Conservation (phyloP, 92 coral and sea anemone species). For the Phymanthus crucifer region DNA sequence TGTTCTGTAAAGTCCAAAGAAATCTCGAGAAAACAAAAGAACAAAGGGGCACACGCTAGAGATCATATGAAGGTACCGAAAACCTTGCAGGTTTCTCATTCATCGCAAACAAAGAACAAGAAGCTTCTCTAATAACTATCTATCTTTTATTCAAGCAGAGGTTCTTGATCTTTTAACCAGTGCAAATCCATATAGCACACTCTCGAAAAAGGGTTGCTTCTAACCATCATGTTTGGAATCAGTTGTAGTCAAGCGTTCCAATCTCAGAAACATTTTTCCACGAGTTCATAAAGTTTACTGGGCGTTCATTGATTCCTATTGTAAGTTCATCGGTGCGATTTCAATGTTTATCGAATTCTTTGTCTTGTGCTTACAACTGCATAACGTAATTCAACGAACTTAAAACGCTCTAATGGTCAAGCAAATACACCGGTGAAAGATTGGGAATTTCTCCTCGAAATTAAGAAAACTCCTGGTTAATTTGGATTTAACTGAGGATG, state of each 20-base stretch:
- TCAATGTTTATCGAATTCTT: constrained; percentile 12
- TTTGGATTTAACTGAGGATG: not conserved
- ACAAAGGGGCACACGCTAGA: constrained; percentile 16
- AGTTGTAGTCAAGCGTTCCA: not conserved
- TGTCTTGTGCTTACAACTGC: constrained; percentile 34
- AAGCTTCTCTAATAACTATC: not conserved
- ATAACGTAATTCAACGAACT: constrained; percentile 38
- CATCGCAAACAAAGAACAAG: not conserved
- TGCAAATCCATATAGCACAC: not conserved
- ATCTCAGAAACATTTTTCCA: not conserved
- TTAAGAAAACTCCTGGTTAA: not conserved
- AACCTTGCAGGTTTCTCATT: constrained; percentile 11
- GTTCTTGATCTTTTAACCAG: constrained; percentile 8
- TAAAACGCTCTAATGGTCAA: constrained; percentile 6
- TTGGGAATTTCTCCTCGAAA: not conserved
- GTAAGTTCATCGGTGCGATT: constrained; percentile 16
- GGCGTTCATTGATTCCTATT: constrained; percentile 19
- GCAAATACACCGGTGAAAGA: not conserved
- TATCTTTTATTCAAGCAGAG: not conserved
- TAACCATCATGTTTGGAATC: not conserved
- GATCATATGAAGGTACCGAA: constrained; percentile 13
- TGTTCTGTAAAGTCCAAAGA: not conserved
- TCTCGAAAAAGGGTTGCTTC: not conserved
- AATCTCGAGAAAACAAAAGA: constrained; percentile 8
- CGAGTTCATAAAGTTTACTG: constrained; percentile 25